Conservation (phyloP, 2,113 vertebrate species). For the Oplegnathus fasciatus region DNA sequence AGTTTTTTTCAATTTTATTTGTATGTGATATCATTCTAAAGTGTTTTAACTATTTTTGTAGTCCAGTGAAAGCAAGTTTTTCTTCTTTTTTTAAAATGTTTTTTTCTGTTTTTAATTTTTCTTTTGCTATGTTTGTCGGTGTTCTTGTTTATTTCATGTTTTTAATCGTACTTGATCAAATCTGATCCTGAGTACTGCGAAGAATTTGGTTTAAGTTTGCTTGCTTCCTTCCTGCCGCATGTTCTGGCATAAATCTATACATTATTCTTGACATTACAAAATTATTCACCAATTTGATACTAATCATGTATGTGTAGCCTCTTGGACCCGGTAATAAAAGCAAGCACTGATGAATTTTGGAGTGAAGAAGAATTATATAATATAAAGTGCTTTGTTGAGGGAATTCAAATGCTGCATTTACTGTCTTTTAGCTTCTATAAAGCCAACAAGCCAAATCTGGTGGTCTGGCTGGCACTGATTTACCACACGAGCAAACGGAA, state of each 20-base stretch:
- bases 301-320: not conserved
- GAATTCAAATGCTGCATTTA: not conserved
- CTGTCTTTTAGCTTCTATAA: not conserved
- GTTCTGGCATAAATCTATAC: not conserved
- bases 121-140: no score
- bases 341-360: not conserved
- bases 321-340: not conserved
- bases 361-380: not conserved
- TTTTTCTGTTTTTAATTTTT: not conserved
- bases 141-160: not conserved
- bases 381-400: not conserved
- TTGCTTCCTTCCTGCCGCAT: not conserved
- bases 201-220: not conserved
- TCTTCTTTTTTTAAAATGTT: not conserved
- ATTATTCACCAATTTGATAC: not conserved
- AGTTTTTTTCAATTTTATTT: not conserved
- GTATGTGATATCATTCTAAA: not conserved
- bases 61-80: not conserved
- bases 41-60: no score
- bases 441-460: not conserved
- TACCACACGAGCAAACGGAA: not conserved
- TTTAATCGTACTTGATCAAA: not conserved
- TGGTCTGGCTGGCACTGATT: conserved; percentile 1
- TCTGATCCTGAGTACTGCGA: not conserved
- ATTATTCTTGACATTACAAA: not conserved